phyloP scores from a whole-genome alignment of 2,797 vertebrate genomes.

The Fundulus diaphanus region DNA sequence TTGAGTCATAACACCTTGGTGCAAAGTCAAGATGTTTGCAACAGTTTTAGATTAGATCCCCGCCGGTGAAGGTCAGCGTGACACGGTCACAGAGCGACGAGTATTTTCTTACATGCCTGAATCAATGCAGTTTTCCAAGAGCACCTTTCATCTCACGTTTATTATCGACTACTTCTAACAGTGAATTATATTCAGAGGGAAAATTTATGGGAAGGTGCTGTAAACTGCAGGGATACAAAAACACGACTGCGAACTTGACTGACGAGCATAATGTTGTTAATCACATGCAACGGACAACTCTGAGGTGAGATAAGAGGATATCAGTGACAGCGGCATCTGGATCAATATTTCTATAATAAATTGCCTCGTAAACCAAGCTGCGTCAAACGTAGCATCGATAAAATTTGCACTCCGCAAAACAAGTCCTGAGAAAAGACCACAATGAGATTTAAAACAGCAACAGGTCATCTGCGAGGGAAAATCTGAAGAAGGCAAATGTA shows the following conservation, averaged over 20 bases:
- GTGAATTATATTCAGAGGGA: conserved; percentile 28
- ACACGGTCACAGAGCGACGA: conserved; percentile 20
- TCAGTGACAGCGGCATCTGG: conserved; percentile 22
- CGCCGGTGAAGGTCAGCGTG: conserved; percentile 40
- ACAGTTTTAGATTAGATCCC: conserved; percentile 29
- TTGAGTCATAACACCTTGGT: conserved; percentile 3
- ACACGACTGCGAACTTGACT: conserved; percentile 7
- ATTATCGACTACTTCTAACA: conserved; percentile 30
- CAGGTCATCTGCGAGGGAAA: not conserved
- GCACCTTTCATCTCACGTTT: conserved; percentile 11
- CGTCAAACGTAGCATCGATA: not conserved
- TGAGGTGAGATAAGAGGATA: conserved; percentile 18
- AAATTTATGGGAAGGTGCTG: conserved; percentile 9
- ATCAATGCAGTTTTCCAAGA: conserved; percentile 35
- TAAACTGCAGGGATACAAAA: conserved; percentile 15
- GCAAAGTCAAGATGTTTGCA: conserved; percentile 23
- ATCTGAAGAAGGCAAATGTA: no score
- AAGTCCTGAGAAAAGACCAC: not conserved
- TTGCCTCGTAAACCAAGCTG: conserved; percentile 8
- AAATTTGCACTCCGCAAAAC: conserved; percentile 6
- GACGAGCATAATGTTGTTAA: conserved; percentile 14
- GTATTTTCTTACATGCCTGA: conserved; percentile 44
- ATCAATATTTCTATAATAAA: conserved; percentile 18
- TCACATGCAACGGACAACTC: conserved; percentile 24
- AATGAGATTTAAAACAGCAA: not conserved